Conservation (phyloP, 2,113 vertebrate species). For the Andinoacara biseriatus region DNA sequence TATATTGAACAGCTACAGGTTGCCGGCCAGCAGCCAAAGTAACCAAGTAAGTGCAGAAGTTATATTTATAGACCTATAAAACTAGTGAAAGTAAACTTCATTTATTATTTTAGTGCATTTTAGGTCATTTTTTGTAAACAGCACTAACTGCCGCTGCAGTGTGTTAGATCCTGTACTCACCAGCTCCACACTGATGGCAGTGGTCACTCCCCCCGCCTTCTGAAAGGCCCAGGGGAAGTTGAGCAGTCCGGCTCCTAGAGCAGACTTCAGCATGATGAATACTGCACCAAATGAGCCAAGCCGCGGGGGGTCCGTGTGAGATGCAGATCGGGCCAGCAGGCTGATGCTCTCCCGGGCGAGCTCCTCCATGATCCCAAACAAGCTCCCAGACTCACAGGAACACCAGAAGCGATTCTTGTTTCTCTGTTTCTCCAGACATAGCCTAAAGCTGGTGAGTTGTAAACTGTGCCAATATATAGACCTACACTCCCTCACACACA, state of each 20-base stretch:
- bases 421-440: neutral
- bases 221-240: slow-evolving; percentile 96
- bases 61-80: neutral
- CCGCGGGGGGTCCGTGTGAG: slow-evolving; percentile 41
- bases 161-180: slow-evolving; percentile 75
- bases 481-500: slow-evolving; percentile 11
- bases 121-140: neutral
- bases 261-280: slow-evolving; percentile 93
- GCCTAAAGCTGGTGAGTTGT: neutral
- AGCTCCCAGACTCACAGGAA: neutral
- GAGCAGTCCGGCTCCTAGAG: slow-evolving; percentile 92
- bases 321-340: slow-evolving; percentile 75
- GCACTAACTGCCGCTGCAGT: neutral
- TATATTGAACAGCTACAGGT: neutral
- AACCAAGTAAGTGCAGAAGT: neutral
- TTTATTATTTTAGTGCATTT: neutral
- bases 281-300: slow-evolving; percentile 88
- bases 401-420: neutral
- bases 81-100: neutral
- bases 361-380: slow-evolving; percentile 81
- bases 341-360: slow-evolving; percentile 79
- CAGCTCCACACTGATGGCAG: slow-evolving; percentile 88
- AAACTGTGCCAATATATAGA: slow-evolving; percentile 49
- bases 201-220: slow-evolving; percentile 85
- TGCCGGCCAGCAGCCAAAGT: neutral